Conservation (phyloP, 1,140 invertebrate species). For the Chironomus striatipennis region DNA sequence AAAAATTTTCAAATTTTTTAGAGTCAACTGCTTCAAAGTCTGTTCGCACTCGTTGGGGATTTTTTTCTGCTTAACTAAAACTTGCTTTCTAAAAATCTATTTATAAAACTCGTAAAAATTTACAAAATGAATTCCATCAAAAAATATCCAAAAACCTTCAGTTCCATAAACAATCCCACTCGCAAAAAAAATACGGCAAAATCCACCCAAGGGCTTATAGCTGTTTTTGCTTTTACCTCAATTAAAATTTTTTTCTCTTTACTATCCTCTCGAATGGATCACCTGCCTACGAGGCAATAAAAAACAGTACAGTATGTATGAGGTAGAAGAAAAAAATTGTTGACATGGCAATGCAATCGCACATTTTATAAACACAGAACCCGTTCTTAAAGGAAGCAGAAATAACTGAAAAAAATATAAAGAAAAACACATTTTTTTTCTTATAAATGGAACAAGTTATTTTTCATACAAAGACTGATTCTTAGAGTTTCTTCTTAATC, state of each 20-base stretch:
- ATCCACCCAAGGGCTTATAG: no score
- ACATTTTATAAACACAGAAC: neutral
- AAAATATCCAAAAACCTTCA: neutral
- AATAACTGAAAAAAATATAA: neutral
- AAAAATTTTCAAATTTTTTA: no score
- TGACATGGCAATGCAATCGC: conserved; percentile 16
- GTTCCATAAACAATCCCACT: neutral
- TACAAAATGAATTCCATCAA: no score
- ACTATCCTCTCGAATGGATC: neutral
- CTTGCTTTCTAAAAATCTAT: no score
- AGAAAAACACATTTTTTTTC: neutral
- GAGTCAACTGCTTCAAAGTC: no score
- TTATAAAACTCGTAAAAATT: no score
- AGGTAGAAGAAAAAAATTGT: neutral
- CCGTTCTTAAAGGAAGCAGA: neutral
- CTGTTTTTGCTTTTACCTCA: no score
- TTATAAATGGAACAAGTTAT: conserved; percentile 23
- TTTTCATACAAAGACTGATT: neutral
- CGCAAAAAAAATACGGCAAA: no score
- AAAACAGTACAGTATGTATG: neutral
- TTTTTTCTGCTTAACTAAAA: no score
- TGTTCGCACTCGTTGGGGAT: no score
- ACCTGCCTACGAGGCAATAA: conserved; percentile 1
- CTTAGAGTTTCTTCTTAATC: neutral
- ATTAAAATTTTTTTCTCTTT: no score